Evolutionary conservation across 2,113 vertebrate species (phyloP).

Genomic region (Proteles cristata): DNA sequence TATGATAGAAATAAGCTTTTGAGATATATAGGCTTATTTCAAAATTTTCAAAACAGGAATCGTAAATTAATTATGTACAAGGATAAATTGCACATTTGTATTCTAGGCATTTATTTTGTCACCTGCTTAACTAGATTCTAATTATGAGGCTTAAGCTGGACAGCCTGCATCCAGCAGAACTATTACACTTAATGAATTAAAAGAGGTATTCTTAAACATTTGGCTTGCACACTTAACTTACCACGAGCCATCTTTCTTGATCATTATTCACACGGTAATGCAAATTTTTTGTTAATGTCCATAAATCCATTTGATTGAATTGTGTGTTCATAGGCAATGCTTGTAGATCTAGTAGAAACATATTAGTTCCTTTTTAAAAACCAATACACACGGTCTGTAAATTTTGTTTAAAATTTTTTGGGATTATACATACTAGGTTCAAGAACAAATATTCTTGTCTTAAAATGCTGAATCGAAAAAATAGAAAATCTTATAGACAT

Average conservation of each 20-base stretch:
- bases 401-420: conserved; percentile 10
- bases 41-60: conserved; percentile 36
- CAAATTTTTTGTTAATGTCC: neutral
- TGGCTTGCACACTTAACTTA: conserved; percentile 9
- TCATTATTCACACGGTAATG: neutral
- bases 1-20: conserved; percentile 61
- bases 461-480: conserved; percentile 31
- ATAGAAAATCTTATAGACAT: neutral
- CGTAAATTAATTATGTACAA: conserved; percentile 68
- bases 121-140: conserved; percentile 48
- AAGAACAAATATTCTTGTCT: neutral
- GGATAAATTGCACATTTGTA: conserved; percentile 49
- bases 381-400: neutral
- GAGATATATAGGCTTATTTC: conserved; percentile 48
- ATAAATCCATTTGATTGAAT: neutral
- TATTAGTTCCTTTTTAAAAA: neutral
- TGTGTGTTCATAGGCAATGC: neutral
- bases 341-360: neutral
- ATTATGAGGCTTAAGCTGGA: conserved; percentile 51
- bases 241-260: neutral
- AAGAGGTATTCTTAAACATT: conserved; percentile 41
- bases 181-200: neutral
- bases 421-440: neutral
- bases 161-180: neutral
- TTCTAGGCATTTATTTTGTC: conserved; percentile 7